Evolutionary conservation across 2,797 vertebrate genomes (phyloP), one percentile per base, ranked within the genome.

Genomic region (Cyclura pinguis): DNA sequence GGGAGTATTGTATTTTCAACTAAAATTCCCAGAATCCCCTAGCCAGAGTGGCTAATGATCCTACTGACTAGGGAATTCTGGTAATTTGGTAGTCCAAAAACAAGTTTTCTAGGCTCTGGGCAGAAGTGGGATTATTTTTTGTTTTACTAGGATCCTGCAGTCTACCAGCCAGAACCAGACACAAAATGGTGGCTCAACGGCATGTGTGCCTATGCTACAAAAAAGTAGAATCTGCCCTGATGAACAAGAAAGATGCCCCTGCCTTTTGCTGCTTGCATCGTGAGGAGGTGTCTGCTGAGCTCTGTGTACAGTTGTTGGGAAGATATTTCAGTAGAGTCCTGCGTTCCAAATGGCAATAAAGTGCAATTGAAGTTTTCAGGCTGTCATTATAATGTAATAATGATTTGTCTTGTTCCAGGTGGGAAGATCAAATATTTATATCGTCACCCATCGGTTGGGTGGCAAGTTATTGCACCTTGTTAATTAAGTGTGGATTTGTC

Each of bases 401-500:
- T 29, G 27, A 74, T 67, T 87, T 55, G 5, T 64, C 24, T 50
- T 52, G 16, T 42, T 22, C 76, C 18, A 47, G 74, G 8, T 50
- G 57, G 4, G 86, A 35, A n/a, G 10, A 80, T 87, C 86, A 87
- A 12, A 78, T n/a, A 76, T 80, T 87, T 87, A 22, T 18, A 80
- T 78, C 57, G n/a, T 47, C 29, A 64, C 47, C 85, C 55, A n/a
- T n/a, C 8, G n/a, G 74, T 38, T 64, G 74, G 24, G 38, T 50
- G 74, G 57, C 1, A 27, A 24, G 27, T 50, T 64, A 59, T 35
- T 87, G 57, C 57, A n/a, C 57, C 57, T n/a, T 87, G 22, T 87
- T 80, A 32, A 9, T 77, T 59, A 64, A 87, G 4, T 10, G 35
- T 50, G 38, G 12, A 72, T 74, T 74, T 74, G 29, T 52, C 18